phyloP scores from a whole-genome alignment of 2,888 invertebrate species.

The Neoaliturus tenellus region DNA sequence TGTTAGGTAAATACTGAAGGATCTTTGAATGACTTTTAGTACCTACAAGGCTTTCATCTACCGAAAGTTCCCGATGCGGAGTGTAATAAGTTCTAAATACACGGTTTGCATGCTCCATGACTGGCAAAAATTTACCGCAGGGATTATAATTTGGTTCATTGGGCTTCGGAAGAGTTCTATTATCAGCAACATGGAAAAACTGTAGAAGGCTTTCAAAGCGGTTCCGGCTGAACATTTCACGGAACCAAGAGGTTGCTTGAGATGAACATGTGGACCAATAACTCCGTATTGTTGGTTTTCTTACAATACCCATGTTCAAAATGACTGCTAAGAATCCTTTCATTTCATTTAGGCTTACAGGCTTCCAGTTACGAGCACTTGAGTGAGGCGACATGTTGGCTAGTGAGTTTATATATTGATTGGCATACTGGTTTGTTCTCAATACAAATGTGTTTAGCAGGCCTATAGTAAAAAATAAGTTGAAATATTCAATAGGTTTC shows the following conservation, averaged over 20 bases:
- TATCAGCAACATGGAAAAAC: slow-evolving; percentile 52
- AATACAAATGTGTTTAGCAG: slow-evolving; percentile 35
- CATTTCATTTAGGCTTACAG: slow-evolving; percentile 21
- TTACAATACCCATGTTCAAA: no score
- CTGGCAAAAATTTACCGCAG: neutral
- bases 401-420: neutral
- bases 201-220: slow-evolving; percentile 9
- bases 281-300: no score
- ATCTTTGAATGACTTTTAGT: slow-evolving; percentile 36
- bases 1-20: neutral
- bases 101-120: slow-evolving; percentile 6
- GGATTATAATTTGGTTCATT: slow-evolving; percentile 14
- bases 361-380: slow-evolving; percentile 9
- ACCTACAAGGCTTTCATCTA: no score
- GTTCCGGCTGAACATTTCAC: no score
- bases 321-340: neutral
- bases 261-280: slow-evolving; percentile 10
- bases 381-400: neutral
- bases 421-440: slow-evolving; percentile 48
- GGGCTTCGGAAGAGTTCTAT: neutral
- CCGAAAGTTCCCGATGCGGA: neutral
- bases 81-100: slow-evolving; percentile 27
- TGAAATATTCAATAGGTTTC: no score
- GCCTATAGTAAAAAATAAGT: slow-evolving; percentile 42
- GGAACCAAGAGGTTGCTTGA: slow-evolving; percentile 1